A percentile compares a stretch with the other conserved stretches of the same genome.
phyloP scores from a whole-genome alignment of 92 coral and sea anemone species.

The Bergia sp. region DNA sequence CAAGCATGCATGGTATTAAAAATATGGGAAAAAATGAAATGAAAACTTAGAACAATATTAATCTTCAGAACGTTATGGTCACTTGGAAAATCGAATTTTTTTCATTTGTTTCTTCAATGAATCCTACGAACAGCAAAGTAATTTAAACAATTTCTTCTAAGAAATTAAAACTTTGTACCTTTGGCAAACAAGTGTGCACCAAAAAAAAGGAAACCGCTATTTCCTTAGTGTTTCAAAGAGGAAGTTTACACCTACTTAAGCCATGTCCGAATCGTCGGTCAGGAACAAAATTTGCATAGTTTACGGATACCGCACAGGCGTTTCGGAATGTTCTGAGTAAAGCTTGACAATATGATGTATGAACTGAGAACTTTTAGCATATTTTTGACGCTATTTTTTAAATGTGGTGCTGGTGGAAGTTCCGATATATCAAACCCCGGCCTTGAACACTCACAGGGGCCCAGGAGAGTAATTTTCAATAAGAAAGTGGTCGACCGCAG shows the following conservation, averaged over 20 bases:
- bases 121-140: neutral
- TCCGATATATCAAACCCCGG: too few species aligned
- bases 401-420: too few species aligned
- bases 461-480: too few species aligned
- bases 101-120: neutral
- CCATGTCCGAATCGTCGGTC: neutral
- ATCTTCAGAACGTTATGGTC: neutral
- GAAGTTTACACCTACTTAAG: conserved; percentile 27
- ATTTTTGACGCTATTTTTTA: neutral
- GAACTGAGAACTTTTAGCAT: conserved; percentile 4
- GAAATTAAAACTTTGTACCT: neutral
- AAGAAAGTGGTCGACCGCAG: too few species aligned
- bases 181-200: neutral
- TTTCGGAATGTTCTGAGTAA: neutral
- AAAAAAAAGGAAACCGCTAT: neutral
- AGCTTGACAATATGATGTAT: conserved; percentile 2
- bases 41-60: neutral
- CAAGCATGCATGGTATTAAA: neutral
- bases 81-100: neutral
- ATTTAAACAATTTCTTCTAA: neutral
- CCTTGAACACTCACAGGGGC: too few species aligned
- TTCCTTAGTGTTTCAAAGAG: neutral
- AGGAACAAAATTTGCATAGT: neutral
- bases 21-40: neutral
- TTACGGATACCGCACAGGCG: neutral